Evolutionary conservation across 2,797 vertebrate species (phyloP), one percentile per base, ranked within the genome.

Genomic region (Hydrocynus forskahlii): DNA sequence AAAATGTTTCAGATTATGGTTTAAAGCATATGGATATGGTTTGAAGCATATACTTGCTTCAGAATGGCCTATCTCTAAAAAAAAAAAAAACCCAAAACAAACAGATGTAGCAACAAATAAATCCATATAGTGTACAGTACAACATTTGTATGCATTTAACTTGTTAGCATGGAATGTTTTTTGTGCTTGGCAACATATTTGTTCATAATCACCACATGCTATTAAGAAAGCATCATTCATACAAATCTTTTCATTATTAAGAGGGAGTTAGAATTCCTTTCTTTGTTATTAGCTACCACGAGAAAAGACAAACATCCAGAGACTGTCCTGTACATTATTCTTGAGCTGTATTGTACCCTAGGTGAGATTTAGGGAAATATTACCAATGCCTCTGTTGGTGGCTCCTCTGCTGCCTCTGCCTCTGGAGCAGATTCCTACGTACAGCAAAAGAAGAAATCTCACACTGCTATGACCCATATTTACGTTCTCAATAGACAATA

Each of bases 351-450:
- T 4, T 7, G 17, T 23, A 48, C 21, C 43, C 25, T 21, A 16
- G 0, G 40, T 14, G 9, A 57, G 52, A 67, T 48, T 19, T 45
- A 57, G 43, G 40, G 25, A 16, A 59, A 25, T 84, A 80, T 89
- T 91, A 92, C 90, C 89, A 81, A 84, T 85, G 82, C 85, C 25
- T 89, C 86, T 60, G 87, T 29, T 73, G 84, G 86, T 76, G 87
- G 83, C 76, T 87, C 87, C 77, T 85, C 85, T 57, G 52, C 78
- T 75, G 85, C 75, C 82, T 91, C 88, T 68, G 77, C 80, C 75
- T 68, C 68, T 70, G 85, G 74, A 83, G 72, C 69, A 16, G 80
- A 75, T 83, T 80, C 60, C 83, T 64, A 80, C 35, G 84, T 52
- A 69, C 43, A 77, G 75, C 7, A 76, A 76, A 54, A 81, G 25